Evolutionary conservation across 2,888 invertebrate genomes (phyloP).

Genomic region (Apotomis betuletana): DNA sequence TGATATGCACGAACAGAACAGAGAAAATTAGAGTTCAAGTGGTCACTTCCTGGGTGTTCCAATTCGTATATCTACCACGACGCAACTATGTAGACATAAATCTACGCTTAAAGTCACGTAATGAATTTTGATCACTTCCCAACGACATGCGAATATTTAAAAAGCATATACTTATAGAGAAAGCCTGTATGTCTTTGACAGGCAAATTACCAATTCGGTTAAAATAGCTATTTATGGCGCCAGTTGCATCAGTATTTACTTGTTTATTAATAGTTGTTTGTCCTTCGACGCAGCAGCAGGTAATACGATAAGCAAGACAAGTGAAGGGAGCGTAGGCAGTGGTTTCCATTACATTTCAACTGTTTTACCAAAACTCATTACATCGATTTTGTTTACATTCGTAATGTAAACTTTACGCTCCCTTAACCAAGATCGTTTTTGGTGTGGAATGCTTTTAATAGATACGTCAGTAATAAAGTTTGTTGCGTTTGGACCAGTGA

Average conservation of each 20-base stretch:
- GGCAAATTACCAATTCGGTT: slow-evolving; percentile 21
- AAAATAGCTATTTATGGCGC: slow-evolving; percentile 30
- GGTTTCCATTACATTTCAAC: slow-evolving; percentile 41
- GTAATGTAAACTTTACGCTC: not conserved
- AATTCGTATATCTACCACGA: no score
- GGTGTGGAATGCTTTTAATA: not conserved
- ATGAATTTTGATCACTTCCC: no score
- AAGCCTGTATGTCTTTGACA: slow-evolving; percentile 6
- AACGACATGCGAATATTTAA: no score
- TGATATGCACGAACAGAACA: no score
- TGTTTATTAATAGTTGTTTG: slow-evolving; percentile 45
- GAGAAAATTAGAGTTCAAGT: no score
- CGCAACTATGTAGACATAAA: no score
- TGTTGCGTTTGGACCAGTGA: slow-evolving; percentile 23
- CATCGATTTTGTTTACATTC: not conserved
- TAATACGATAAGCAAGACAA: slow-evolving; percentile 45
- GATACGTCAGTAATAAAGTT: not conserved
- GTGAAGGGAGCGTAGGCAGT: slow-evolving; percentile 57
- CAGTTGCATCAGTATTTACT: slow-evolving; percentile 38
- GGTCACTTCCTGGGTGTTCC: no score
- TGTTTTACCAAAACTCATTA: slow-evolving; percentile 10
- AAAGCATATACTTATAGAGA: no score
- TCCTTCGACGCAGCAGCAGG: slow-evolving; percentile 48
- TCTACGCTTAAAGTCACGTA: no score
- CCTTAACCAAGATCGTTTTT: not conserved